Conservation (phyloP, 2,888 invertebrate species). For the Apamea crenata region DNA sequence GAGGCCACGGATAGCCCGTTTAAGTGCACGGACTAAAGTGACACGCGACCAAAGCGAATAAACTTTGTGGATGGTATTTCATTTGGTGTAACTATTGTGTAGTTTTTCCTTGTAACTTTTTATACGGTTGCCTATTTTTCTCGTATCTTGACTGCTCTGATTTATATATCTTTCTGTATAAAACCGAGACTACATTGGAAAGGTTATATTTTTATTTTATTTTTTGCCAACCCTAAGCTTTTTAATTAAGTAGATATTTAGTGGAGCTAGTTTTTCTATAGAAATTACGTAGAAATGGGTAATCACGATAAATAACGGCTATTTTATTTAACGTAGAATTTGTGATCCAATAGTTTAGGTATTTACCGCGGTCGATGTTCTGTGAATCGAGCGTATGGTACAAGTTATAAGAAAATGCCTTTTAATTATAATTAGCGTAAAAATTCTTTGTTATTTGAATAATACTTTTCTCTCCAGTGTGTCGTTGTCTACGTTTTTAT, state of each 20-base stretch:
- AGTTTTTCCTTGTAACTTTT: conserved; percentile 25
- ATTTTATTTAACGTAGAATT: conserved; percentile 38
- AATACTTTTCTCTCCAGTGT: background rate
- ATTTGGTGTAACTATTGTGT: conserved; percentile 45
- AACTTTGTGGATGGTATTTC: conserved; percentile 59
- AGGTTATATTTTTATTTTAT: background rate
- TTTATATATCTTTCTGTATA: background rate
- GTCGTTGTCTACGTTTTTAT: background rate
- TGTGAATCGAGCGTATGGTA: conserved; percentile 35
- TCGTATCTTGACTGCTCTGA: background rate
- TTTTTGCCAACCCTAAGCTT: background rate
- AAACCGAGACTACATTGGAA: background rate
- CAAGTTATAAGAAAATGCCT: conserved; percentile 24
- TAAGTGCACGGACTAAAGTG: conserved; percentile 65
- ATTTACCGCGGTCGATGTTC: conserved; percentile 48
- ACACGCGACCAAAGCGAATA: conserved; percentile 60
- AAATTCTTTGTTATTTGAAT: background rate
- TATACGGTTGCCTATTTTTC: conserved; percentile 1
- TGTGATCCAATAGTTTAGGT: conserved; percentile 48
- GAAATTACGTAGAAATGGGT: background rate
- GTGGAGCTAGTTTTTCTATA: background rate
- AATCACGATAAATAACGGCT: conserved; percentile 32
- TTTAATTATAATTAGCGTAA: background rate
- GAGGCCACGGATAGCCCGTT: conserved; percentile 63
- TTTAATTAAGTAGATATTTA: background rate